These are phyloP conservation scores for Siniperca knerii DNA, from an alignment of 2,113 vertebrate genomes.

Conservation along the genomic window DNA sequence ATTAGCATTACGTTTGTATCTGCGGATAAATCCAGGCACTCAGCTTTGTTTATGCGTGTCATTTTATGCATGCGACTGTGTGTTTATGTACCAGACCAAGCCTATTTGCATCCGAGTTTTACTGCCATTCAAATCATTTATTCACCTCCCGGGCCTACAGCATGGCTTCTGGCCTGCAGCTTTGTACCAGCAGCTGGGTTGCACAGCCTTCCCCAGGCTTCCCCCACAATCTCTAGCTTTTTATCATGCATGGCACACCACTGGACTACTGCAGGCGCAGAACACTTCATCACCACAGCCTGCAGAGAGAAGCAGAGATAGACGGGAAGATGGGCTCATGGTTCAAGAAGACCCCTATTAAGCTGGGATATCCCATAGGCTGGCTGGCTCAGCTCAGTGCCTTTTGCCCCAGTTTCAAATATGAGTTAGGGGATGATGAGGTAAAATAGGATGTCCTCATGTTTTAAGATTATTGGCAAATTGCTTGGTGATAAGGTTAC, in stretches of 20 bases:
- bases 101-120: slow-evolving; percentile 71
- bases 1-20: slow-evolving; percentile 52
- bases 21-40: slow-evolving; percentile 49
- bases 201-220: slow-evolving; percentile 61
- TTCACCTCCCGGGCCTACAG: slow-evolving; percentile 61
- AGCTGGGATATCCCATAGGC: slow-evolving; percentile 65
- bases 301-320: slow-evolving; percentile 73
- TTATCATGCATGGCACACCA: slow-evolving; percentile 79
- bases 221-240: slow-evolving; percentile 61
- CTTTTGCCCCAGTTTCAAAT: slow-evolving; percentile 38
- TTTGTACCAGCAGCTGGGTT: slow-evolving; percentile 67
- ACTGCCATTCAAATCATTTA: slow-evolving; percentile 71
- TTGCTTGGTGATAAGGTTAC: slow-evolving; percentile 56
- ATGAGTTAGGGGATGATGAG: slow-evolving; percentile 31
- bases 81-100: slow-evolving; percentile 49
- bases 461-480: slow-evolving; percentile 70
- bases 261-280: slow-evolving; percentile 71
- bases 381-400: slow-evolving; percentile 17
- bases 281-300: slow-evolving; percentile 78
- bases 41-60: slow-evolving; percentile 65
- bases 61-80: slow-evolving; percentile 53
- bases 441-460: slow-evolving; percentile 43
- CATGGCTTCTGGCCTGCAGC: slow-evolving; percentile 68
- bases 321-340: slow-evolving; percentile 67
- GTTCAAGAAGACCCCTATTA: slow-evolving; percentile 75